Percentiles rank a stretch among this genome's conserved stretches.
Evolutionary conservation across 1,140 invertebrate species (phyloP).

Genomic region (Hormaphis cornu): DNA sequence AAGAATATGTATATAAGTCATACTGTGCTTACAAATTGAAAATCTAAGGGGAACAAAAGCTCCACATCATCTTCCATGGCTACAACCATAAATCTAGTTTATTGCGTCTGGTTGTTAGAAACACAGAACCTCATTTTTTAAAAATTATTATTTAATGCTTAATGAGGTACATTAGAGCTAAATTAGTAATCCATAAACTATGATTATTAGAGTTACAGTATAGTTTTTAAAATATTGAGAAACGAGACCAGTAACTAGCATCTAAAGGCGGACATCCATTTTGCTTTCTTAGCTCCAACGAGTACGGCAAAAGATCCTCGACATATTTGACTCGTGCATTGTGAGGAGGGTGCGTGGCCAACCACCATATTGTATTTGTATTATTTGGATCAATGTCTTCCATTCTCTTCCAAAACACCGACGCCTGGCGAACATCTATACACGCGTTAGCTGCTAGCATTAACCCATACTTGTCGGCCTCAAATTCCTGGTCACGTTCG

Average conservation of each 20-base stretch:
- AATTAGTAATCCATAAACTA: no score
- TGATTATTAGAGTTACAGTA: no score
- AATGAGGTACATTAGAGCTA: no score
- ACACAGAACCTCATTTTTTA: no score
- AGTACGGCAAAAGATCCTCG: background rate
- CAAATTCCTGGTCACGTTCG: slow-evolving; percentile 8
- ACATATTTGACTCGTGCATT: slow-evolving; percentile 6
- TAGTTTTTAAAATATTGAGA: background rate
- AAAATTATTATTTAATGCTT: no score
- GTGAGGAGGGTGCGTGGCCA: background rate
- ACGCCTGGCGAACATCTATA: background rate
- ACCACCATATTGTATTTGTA: background rate
- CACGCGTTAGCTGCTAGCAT: slow-evolving; percentile 18
- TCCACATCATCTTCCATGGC: no score
- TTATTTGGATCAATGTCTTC: background rate
- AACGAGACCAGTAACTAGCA: background rate
- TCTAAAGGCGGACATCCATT: slow-evolving; percentile 3
- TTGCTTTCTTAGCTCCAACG: slow-evolving; percentile 4
- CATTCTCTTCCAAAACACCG: slow-evolving; percentile 10
- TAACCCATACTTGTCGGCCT: slow-evolving; percentile 16
- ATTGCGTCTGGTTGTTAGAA: no score
- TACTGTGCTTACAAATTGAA: no score
- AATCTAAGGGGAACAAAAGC: no score
- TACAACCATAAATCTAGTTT: no score
- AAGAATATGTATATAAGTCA: no score